Base-by-base conservation (phyloP, 2,888 invertebrate species). In the Arge pagana region DNA sequence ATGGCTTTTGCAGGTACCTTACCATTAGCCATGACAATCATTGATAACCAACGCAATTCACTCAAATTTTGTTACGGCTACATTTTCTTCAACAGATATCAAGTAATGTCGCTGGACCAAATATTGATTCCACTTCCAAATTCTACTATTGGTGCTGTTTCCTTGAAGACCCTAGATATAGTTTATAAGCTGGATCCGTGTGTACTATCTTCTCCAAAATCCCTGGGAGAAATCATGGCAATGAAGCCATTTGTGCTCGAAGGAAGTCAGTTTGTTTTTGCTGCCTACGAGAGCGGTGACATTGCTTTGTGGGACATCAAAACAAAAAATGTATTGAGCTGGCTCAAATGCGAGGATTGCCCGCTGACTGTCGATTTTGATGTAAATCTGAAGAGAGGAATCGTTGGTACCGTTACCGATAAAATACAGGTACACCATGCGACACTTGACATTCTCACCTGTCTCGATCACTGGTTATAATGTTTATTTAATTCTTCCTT, bases 321-420 rank as follows among this genome's bases (percentile, higher is more conserved):
- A 63, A 82, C 83, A 62, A 81, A 81, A 70, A 81, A 81, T 67
- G 77, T 79, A 59, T 78, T 84, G 61, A 80, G 82, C 63, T 80
- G 80, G 66, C 64, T 83, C 55, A 81, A 83, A 75, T 66, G 80
- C 13, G 80, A 83, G 15, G 82, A 86, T 59, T 87, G 85, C 66
- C 85, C 89, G 0, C 84, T 89, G 78, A 82, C 88, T 0, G 75
- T 90, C 24, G 88, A 89, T 70, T 90, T 85, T 66, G 87, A 90
- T 70, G 70, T 81, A 3, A 77, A 80, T 21, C 83, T 82, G 40
- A 82, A 83, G 69, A 81, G 84, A 51, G 90, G 89, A 43, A 81
- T 90, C 50, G 80, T 86, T 54, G 89, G 87, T 4, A 83, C 83
- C 62, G 79, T 83, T 39, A 83, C 85, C 21, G 80, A 86, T 69